Evolutionary conservation across 2,113 vertebrate genomes (phyloP), one percentile per base, ranked within the genome.

Genomic region (Cyanoramphus novaezelandiae): DNA sequence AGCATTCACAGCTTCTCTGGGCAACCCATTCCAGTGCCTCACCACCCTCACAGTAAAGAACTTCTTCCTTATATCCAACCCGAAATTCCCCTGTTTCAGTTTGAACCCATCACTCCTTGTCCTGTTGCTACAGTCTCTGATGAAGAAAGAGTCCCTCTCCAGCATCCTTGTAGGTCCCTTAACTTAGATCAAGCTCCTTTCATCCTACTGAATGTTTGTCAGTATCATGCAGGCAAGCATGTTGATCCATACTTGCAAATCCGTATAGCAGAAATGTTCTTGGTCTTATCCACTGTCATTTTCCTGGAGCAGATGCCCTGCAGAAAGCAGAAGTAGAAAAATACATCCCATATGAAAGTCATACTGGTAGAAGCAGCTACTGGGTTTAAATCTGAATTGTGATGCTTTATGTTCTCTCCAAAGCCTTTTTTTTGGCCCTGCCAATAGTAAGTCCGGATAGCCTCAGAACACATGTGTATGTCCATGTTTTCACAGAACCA

Each of bases 381-480:
- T 52, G 49, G 29, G 39, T 53, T 87, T 69, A 74, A 83, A 90
- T 65, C 13, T 2, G 2, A 79, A 68, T 17, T 16, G 17, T 49
- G 8, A 59, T 27, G 13, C 19, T 79, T 69, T 37, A 52, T 24
- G n/a, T 49, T 68, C 31, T 53, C 64, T 60, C 31, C 17, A 74
- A 59, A 83, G 80, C 44, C 10, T 13, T 60, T 6, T 6, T 31
- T 74, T 69, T 86, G 49, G 27, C 49, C 15, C 49, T 83, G 68
- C 8, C 31, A 31, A 0, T 55, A 23, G 14, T 75, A 78, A 69
- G 47, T 43, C 72, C 57, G 23, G 37, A 39, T 47, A 15, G 37
- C 39, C 55, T 53, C 75, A 50, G 27, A 65, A 35, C 7, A 17
- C 2, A 3, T 39, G 10, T 20, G 20, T 1, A 0, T 47, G 60